A percentile compares a stretch with the other conserved stretches of the same genome.
Conservation (phyloP, 2,113 vertebrate genomes). For the Numenius arquata region DNA sequence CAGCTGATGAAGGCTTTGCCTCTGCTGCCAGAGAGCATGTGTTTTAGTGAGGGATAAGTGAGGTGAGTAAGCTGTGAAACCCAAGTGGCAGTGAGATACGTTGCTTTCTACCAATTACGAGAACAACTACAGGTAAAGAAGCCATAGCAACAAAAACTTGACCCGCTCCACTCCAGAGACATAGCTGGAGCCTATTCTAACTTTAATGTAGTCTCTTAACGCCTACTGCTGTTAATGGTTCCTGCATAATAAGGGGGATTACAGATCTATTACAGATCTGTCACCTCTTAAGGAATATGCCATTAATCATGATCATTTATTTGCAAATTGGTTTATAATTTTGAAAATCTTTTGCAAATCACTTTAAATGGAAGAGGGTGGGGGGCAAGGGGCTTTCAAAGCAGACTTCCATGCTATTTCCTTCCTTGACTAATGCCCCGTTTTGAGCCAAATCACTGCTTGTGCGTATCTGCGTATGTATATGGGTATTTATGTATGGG, state of each 20-base stretch:
- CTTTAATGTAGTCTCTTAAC: slow-evolving; percentile 29
- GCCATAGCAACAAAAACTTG: slow-evolving; percentile 46
- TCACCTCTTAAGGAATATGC: slow-evolving; percentile 40
- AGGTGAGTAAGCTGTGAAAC: not conserved
- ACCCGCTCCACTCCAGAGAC: not conserved
- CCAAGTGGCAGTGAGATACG: not conserved
- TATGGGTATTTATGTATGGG: not conserved
- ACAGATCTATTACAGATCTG: slow-evolving; percentile 35
- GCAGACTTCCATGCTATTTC: not conserved
- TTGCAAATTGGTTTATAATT: slow-evolving; percentile 66
- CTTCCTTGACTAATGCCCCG: not conserved
- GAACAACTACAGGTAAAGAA: not conserved
- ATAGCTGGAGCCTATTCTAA: slow-evolving; percentile 1
- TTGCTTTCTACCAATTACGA: not conserved
- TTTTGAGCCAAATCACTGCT: slow-evolving; percentile 19
- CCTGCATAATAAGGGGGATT: slow-evolving; percentile 23
- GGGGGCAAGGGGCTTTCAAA: slow-evolving; percentile 3
- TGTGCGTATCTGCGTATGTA: not conserved
- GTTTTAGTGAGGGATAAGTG: not conserved
- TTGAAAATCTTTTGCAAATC: slow-evolving; percentile 53
- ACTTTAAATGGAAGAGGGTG: slow-evolving; percentile 19
- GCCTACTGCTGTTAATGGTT: slow-evolving; percentile 28
- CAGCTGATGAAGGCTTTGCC: not conserved
- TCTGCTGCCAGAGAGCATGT: not conserved
- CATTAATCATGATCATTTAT: slow-evolving; percentile 52